Evolutionary conservation across 2,888 invertebrate species (phyloP), one percentile per base, ranked within the genome.

Genomic region (Thymelicus lineola): DNA sequence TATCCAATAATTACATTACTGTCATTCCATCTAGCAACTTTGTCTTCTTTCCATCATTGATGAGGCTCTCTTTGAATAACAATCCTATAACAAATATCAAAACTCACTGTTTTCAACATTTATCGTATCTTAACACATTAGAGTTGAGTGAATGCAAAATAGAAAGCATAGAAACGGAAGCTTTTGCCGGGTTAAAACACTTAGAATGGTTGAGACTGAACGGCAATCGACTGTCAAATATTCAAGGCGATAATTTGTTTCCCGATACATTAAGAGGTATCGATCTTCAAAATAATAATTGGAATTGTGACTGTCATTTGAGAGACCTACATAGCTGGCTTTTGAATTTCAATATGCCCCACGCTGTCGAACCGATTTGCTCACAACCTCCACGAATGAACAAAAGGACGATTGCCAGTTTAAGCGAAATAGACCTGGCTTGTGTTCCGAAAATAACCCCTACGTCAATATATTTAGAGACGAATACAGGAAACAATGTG

Each of bases 271-370:
- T 98, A 77, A 96, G 97, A 79, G 97, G 97, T 71, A 95, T 98
- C 71, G 96, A 97, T 80, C 91, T 98, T 76, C 96, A 98, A 85
- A 96, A 96, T 85, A 98, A 98, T 94, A 96, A 97, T 75, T 98
- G 98, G 98, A 95, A 96, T 77, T 98, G 98, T 88, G 97, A 98
- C 88, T 98, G 98, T 87, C 95, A 96, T 77, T 94, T 98, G 81
- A 92, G 96, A 77, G 96, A 97, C 79, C 91, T 98, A 81, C 96
- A 97, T 82, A 90, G 94, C 74, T 98, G 98, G 97, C 94, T 98
- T 79, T 94, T 95, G 76, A 95, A 95, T 82, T 96, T 96, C 83
- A 96, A 96, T 81, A 96, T 97, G 77, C 97, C 97, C 9, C 96
- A 97, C 82, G 95, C 96, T 42, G 95, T 96, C 66, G 97, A 97